A percentile compares a stretch with the other conserved stretches of the same genome.
These are phyloP conservation scores for Chascanopsetta lugubris DNA, from an alignment of 2,113 vertebrate genomes.

Conservation along the genomic window DNA sequence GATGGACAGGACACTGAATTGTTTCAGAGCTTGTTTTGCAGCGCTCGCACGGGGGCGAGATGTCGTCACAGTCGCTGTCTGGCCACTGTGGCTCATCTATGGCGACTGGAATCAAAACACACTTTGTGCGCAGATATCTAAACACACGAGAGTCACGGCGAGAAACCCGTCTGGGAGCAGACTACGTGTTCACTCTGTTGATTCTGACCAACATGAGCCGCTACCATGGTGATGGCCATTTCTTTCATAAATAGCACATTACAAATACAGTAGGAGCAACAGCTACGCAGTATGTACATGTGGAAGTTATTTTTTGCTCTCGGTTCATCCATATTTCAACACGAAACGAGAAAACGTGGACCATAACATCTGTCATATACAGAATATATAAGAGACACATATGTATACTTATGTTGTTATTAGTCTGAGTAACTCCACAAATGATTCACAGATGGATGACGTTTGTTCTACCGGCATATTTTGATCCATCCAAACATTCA, in stretches of 20 bases:
- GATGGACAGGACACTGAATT: constrained; percentile 66
- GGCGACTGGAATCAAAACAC: constrained; percentile 71
- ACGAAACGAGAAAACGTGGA: constrained; percentile 33
- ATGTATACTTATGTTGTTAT: constrained; percentile 20
- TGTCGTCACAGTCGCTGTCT: constrained; percentile 65
- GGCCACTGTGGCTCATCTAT: constrained; percentile 67
- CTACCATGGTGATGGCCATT: constrained; percentile 52
- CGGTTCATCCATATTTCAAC: constrained; percentile 40
- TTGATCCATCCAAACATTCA: constrained; percentile 15
- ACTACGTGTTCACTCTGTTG: constrained; percentile 61
- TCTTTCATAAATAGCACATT: constrained; percentile 54
- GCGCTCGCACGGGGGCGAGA: constrained; percentile 47
- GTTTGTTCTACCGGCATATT: constrained; percentile 16
- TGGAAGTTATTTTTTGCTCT: constrained; percentile 44
- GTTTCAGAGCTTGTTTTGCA: constrained; percentile 62
- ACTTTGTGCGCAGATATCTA: constrained; percentile 74
- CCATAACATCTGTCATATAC: constrained; percentile 26
- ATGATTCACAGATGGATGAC: constrained; percentile 12
- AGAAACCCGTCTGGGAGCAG: constrained; percentile 51
- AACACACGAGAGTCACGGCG: constrained; percentile 60
- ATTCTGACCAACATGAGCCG: constrained; percentile 57
- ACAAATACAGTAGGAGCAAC: constrained; percentile 54
- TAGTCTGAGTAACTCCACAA: not conserved
- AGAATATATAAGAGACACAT: constrained; percentile 23
- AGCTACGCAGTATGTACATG: constrained; percentile 39